Conservation (phyloP, 2,888 invertebrate genomes). For the Nomada ferruginata region DNA sequence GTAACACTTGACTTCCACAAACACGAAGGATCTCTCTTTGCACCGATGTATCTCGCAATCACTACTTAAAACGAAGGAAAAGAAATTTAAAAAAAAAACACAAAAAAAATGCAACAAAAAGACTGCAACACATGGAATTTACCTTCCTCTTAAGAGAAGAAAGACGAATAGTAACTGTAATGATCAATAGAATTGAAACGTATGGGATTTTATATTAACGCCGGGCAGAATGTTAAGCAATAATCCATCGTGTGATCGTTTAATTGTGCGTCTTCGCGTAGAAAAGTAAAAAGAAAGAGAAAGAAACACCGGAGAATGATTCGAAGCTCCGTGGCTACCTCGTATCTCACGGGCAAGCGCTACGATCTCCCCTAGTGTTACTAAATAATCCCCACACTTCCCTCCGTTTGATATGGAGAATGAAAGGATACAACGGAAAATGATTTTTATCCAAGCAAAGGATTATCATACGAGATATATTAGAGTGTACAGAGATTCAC, state of each 20-base stretch:
- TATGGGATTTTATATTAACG: constrained; percentile 20
- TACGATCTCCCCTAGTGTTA: constrained; percentile 43
- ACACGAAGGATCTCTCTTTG: constrained; percentile 45
- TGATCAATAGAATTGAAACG: neutral
- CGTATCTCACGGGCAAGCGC: neutral
- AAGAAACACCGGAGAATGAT: neutral
- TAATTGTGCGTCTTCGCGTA: constrained; percentile 15
- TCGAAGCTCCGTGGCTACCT: constrained; percentile 32
- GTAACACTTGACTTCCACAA: constrained; percentile 21
- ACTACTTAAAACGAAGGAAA: constrained; percentile 42
- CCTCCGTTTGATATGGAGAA: neutral
- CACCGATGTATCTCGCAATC: constrained; percentile 40
- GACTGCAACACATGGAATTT: constrained; percentile 54
- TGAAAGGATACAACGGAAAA: neutral
- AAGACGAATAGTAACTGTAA: neutral
- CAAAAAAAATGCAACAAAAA: constrained; percentile 12
- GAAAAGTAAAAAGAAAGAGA: neutral
- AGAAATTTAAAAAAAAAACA: neutral
- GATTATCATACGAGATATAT: constrained; percentile 43
- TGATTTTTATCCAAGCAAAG: constrained; percentile 47
- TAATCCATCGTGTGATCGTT: constrained; percentile 40
- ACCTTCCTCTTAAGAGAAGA: constrained; percentile 51
- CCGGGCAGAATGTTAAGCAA: constrained; percentile 39
- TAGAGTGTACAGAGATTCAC: constrained; percentile 48
- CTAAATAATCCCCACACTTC: constrained; percentile 16